phyloP scores from a whole-genome alignment of 2,797 vertebrate genomes.

The Hephaestus fuliginosus region DNA sequence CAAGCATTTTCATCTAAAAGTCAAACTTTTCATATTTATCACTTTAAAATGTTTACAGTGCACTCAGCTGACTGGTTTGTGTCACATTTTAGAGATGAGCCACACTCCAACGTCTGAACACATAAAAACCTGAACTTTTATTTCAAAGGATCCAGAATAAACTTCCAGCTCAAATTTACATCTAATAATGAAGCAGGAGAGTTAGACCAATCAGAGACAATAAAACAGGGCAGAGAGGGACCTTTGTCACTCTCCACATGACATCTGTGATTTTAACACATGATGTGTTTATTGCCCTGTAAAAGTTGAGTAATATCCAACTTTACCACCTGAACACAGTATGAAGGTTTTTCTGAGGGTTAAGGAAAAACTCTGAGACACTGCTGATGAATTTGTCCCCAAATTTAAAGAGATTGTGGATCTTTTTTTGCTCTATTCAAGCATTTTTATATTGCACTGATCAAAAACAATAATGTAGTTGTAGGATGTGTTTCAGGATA shows the following conservation, averaged over 20 bases:
- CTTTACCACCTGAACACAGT: no score
- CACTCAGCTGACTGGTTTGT: background rate
- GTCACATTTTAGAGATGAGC: background rate
- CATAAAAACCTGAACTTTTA: background rate
- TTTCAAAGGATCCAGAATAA: background rate
- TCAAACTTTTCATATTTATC: slow-evolving; percentile 3
- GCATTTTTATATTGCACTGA: no score
- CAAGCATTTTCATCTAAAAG: background rate
- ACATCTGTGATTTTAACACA: background rate
- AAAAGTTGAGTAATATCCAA: background rate
- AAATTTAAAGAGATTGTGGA: background rate
- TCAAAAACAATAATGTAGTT: no score
- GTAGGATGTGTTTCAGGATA: background rate
- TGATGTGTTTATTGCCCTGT: background rate
- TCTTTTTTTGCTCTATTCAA: background rate
- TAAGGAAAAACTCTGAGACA: no score
- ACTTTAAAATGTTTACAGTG: background rate
- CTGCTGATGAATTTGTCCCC: no score
- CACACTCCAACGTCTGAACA: background rate
- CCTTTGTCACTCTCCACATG: background rate
- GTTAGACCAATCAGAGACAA: background rate
- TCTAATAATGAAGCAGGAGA: background rate
- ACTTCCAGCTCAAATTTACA: background rate
- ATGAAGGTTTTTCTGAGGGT: no score
- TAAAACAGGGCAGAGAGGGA: background rate